A percentile compares a stretch with the other conserved stretches of the same genome.
Conservation (phyloP, 37 sponge, comb jelly and placozoan species). For the Haliclona indistincta region DNA sequence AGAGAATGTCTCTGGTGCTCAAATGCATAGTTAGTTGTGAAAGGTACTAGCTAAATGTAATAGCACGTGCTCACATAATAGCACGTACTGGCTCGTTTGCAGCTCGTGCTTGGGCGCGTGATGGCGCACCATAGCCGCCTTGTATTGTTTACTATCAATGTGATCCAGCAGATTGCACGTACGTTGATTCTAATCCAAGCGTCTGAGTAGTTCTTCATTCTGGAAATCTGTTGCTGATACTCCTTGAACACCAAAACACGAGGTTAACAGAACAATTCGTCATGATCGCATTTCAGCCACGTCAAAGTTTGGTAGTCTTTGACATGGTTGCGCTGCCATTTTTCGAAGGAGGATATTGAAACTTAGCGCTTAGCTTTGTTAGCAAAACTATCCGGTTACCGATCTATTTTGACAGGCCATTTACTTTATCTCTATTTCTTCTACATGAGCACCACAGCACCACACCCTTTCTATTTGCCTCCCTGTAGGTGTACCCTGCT, state of each 20-base stretch:
- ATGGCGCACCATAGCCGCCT: too few relatives aligned
- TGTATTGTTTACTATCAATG: neutral
- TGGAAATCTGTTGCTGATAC: neutral
- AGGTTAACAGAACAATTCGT: neutral
- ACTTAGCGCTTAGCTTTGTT: too few relatives aligned
- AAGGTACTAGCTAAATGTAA: slow-evolving; percentile 25
- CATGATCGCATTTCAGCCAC: neutral
- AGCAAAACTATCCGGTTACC: too few relatives aligned
- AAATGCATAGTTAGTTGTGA: slow-evolving; percentile 49
- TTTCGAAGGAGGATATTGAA: too few relatives aligned
- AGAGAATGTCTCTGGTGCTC: slow-evolving; percentile 28
- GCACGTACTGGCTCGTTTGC: too few relatives aligned
- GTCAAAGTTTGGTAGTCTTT: neutral
- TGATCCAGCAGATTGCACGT: neutral
- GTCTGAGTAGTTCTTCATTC: neutral
- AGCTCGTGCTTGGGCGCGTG: too few relatives aligned
- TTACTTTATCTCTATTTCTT: too few relatives aligned
- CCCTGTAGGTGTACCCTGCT: too few relatives aligned
- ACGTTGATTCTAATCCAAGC: neutral
- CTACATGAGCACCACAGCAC: too few relatives aligned
- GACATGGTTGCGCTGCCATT: too few relatives aligned
- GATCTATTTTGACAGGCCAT: too few relatives aligned
- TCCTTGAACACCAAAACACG: neutral
- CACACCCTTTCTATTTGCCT: too few relatives aligned
- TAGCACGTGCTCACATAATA: neutral